A percentile compares a stretch with the other conserved stretches of the same genome.
Evolutionary conservation across 2,888 invertebrate genomes (phyloP).

Genomic region (Pristionchus maxplancki): DNA sequence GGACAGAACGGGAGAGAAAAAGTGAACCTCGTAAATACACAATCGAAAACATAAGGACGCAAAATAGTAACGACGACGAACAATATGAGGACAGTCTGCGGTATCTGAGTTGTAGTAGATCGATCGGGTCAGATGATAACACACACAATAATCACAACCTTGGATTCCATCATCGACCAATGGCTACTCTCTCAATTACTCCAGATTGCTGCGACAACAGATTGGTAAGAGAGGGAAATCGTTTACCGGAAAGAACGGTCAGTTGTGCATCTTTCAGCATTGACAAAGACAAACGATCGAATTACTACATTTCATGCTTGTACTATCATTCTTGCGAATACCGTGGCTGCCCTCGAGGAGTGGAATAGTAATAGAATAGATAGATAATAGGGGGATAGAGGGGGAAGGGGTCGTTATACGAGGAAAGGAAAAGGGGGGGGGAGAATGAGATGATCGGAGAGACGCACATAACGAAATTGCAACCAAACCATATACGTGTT

Average conservation of each 20-base stretch:
- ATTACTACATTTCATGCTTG: constrained; percentile 38
- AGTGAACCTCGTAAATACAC: constrained; percentile 42
- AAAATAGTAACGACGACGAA: not conserved
- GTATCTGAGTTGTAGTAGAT: not conserved
- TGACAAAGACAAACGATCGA: not conserved
- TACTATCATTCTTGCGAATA: constrained; percentile 23
- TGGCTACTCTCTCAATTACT: not conserved
- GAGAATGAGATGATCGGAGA: constrained; percentile 40
- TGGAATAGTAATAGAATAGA: constrained; percentile 18
- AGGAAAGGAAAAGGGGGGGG: not conserved
- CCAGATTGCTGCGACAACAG: not conserved
- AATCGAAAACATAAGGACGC: constrained; percentile 17
- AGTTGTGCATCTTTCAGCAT: not conserved
- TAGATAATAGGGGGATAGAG: not conserved
- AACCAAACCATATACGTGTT: constrained; percentile 50
- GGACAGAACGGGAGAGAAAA: constrained; percentile 33
- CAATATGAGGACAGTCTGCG: constrained; percentile 33
- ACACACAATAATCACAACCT: constrained; percentile 28
- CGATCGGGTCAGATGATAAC: not conserved
- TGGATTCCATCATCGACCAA: not conserved
- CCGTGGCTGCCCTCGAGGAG: constrained; percentile 18
- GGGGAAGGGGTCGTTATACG: constrained; percentile 1
- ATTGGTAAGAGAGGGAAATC: not conserved
- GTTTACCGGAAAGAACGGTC: constrained; percentile 10
- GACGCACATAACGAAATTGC: constrained; percentile 47